Evolutionary conservation across 2,888 invertebrate species (phyloP), one percentile per base, ranked within the genome.

Genomic region (Chrysolina americana): DNA sequence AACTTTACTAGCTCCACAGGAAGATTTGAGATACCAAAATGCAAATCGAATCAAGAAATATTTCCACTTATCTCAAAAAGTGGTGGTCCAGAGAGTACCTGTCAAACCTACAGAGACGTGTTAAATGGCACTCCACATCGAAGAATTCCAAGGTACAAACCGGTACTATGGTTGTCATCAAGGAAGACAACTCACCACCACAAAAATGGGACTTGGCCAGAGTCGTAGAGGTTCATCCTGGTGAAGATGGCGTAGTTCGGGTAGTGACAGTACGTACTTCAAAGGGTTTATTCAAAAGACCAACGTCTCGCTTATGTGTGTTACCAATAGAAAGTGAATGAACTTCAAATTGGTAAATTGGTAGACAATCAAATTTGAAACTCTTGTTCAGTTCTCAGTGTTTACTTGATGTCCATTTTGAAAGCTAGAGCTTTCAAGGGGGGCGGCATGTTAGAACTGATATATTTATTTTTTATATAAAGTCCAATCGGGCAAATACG

Each of bases 61-160:
- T 19, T 53, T 66, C 23, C 68, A 63, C 41, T 21, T 75, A 13
- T 68, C 74, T 65, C 75, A 72, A 68, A n/a, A n/a, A n/a, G n/a
- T n/a, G n/a, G 21, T 71, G 28, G 15, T 47, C 15, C 74, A 72
- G 48, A 59, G 13, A n/a, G n/a, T n/a, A n/a, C n/a, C n/a, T n/a
- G n/a, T n/a, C n/a, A n/a, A n/a, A n/a, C n/a, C n/a, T n/a, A n/a
- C 48, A 48, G n/a, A 13, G 6, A n/a, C 48, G 48, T 8, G n/a
- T 13, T n/a, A 48, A 48, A 48, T 48, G 48, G 48, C 48, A n/a
- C 8, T n/a, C 48, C n/a, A 8, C 48, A 48, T 15, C 4, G 15
- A 48, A n/a, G 15, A n/a, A n/a, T n/a, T n/a, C 13, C n/a, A n/a
- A n/a, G n/a, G 13, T 48, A 8, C n/a, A 48, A 48, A 1, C n/a